Evolutionary conservation across 2,888 invertebrate species (phyloP).

Genomic region (Mylabris sibirica): DNA sequence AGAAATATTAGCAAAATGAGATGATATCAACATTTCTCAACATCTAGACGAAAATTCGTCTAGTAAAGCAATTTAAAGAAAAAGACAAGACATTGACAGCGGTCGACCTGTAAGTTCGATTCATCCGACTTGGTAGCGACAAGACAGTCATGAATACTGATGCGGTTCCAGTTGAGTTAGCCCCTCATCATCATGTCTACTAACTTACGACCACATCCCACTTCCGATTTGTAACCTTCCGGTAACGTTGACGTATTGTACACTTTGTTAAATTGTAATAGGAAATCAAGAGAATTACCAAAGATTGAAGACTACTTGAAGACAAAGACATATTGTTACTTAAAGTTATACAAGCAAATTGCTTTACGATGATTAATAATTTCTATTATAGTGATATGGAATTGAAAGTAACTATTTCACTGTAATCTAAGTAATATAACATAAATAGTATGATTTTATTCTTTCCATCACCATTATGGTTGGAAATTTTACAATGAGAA

Average conservation of each 20-base stretch:
- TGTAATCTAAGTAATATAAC: not conserved
- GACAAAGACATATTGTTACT: not conserved
- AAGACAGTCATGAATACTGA: slow-evolving; percentile 57
- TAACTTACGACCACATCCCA: slow-evolving; percentile 51
- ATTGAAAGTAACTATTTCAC: not conserved
- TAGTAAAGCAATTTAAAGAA: slow-evolving; percentile 48
- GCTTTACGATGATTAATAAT: not conserved
- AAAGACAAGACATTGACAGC: slow-evolving; percentile 54
- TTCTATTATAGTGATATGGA: not conserved
- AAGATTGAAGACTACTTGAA: not conserved
- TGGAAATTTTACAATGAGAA: slow-evolving; percentile 36
- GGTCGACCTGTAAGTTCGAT: slow-evolving; percentile 54
- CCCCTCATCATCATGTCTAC: slow-evolving; percentile 54
- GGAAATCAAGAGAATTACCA: not conserved
- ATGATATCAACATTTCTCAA: not conserved
- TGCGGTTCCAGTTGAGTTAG: slow-evolving; percentile 48
- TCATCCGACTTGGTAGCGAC: slow-evolving; percentile 49
- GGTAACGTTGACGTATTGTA: slow-evolving; percentile 47
- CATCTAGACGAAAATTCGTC: slow-evolving; percentile 9
- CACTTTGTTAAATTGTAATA: slow-evolving; percentile 32
- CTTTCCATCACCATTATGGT: slow-evolving; percentile 8
- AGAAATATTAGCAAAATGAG: not conserved
- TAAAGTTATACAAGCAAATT: not conserved
- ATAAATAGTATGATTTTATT: not conserved
- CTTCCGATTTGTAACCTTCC: slow-evolving; percentile 53